Conservation (phyloP, 1,140 invertebrate genomes). For the Diabrotica undecimpunctata region DNA sequence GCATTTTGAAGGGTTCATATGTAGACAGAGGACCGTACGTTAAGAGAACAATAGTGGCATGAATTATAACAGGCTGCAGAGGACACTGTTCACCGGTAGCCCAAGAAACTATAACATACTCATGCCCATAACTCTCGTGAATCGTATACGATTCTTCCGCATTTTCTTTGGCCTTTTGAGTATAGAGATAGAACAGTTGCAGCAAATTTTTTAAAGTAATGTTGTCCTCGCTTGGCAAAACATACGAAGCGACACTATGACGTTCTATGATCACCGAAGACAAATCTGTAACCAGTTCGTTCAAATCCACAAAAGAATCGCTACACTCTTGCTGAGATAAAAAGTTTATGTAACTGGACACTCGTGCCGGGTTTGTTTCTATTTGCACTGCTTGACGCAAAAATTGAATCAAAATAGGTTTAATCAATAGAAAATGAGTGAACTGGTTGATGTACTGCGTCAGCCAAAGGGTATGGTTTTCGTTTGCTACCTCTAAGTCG, state of each 20-base stretch:
- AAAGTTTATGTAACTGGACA: conserved; percentile 88
- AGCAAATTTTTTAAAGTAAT: conserved; percentile 74
- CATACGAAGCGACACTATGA: conserved; percentile 80
- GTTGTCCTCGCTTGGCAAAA: conserved; percentile 66
- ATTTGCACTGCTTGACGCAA: conserved; percentile 82
- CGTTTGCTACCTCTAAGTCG: conserved; percentile 39
- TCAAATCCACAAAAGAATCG: conserved; percentile 61
- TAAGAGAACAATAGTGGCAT: conserved; percentile 90
- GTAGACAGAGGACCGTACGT: conserved; percentile 68
- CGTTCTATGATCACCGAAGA: conserved; percentile 90
- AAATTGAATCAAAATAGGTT: conserved; percentile 64
- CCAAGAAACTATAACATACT: conserved; percentile 78
- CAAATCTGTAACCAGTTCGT: conserved; percentile 70
- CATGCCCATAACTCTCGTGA: conserved; percentile 60
- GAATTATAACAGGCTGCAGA: conserved; percentile 84
- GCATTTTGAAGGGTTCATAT: conserved; percentile 57
- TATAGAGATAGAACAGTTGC: conserved; percentile 72
- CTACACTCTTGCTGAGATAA: conserved; percentile 70
- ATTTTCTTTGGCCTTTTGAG: conserved; percentile 63
- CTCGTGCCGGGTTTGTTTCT: conserved; percentile 79
- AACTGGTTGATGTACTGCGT: conserved; percentile 70
- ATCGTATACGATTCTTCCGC: conserved; percentile 62
- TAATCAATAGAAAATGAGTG: conserved; percentile 67
- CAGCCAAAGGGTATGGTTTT: conserved; percentile 63
- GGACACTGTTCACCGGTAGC: conserved; percentile 76